A percentile compares a stretch with the other conserved stretches of the same genome.
These are phyloP conservation scores for Thyatira batis DNA, from an alignment of 2,888 invertebrate species.

Conservation along the genomic window DNA sequence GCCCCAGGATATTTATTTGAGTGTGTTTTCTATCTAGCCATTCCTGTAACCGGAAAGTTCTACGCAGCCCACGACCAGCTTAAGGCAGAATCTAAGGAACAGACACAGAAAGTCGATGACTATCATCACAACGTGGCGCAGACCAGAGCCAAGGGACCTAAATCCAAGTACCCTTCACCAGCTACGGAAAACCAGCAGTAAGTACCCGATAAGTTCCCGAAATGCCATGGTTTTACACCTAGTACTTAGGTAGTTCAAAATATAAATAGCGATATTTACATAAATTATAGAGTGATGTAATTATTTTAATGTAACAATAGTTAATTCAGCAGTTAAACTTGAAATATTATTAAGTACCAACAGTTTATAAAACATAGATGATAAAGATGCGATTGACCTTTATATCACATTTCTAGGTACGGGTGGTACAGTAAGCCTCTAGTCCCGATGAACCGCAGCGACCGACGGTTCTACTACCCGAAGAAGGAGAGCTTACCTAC, in stretches of 20 bases:
- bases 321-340: no score
- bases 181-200: constrained; percentile 68
- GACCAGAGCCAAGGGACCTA: constrained; percentile 67
- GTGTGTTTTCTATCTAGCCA: constrained; percentile 48
- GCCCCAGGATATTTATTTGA: no score
- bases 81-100: constrained; percentile 47
- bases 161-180: constrained; percentile 57
- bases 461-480: constrained; percentile 65
- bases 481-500: constrained; percentile 61
- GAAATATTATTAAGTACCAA: no score
- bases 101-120: constrained; percentile 52
- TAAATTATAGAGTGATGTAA: no score
- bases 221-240: background rate
- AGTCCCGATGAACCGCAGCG: constrained; percentile 57
- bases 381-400: no score
- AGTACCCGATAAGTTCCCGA: constrained; percentile 13
- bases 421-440: constrained; percentile 66
- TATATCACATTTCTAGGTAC: constrained; percentile 44
- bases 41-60: constrained; percentile 71
- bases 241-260: no score
- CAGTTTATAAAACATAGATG: no score
- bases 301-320: no score
- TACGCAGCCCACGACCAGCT: constrained; percentile 69
- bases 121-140: constrained; percentile 64
- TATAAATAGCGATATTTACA: no score